These are phyloP conservation scores for Corythaixoides concolor DNA, from an alignment of 2,113 vertebrate species.

Conservation along the genomic window DNA sequence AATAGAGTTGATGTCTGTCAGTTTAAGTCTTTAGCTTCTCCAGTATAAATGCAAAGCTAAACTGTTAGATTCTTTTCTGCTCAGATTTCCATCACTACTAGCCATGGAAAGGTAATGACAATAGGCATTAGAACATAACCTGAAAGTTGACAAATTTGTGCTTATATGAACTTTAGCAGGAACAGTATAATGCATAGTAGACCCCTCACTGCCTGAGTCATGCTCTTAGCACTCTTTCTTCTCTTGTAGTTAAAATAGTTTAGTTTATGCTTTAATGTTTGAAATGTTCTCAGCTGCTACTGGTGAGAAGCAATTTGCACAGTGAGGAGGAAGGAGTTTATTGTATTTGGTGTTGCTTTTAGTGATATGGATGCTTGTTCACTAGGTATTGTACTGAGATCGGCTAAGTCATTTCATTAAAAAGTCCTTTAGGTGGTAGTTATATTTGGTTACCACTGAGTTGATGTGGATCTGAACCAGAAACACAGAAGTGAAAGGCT, in stretches of 20 bases:
- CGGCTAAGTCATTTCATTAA: slow-evolving; percentile 20
- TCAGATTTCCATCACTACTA: neutral
- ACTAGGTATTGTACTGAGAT: neutral
- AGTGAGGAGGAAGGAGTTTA: neutral
- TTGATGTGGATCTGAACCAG: slow-evolving; percentile 51
- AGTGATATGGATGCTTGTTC: neutral
- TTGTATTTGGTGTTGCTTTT: neutral
- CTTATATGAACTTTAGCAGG: neutral
- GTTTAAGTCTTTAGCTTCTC: neutral
- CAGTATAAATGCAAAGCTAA: neutral
- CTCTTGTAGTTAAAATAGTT: neutral
- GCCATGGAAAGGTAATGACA: neutral
- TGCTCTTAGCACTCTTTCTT: neutral
- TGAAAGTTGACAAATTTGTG: neutral
- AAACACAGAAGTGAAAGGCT: slow-evolving; percentile 43
- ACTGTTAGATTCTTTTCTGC: neutral
- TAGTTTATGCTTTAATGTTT: neutral
- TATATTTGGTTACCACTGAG: slow-evolving; percentile 21
- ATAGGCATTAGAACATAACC: neutral
- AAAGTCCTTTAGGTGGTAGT: slow-evolving; percentile 17
- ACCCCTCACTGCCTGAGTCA: neutral
- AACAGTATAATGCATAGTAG: neutral
- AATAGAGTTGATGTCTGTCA: neutral
- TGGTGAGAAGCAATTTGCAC: neutral
- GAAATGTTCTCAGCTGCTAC: neutral